These are phyloP conservation scores for Sapajus apella DNA, from an alignment of 2,113 vertebrate genomes.

Conservation along the genomic window DNA sequence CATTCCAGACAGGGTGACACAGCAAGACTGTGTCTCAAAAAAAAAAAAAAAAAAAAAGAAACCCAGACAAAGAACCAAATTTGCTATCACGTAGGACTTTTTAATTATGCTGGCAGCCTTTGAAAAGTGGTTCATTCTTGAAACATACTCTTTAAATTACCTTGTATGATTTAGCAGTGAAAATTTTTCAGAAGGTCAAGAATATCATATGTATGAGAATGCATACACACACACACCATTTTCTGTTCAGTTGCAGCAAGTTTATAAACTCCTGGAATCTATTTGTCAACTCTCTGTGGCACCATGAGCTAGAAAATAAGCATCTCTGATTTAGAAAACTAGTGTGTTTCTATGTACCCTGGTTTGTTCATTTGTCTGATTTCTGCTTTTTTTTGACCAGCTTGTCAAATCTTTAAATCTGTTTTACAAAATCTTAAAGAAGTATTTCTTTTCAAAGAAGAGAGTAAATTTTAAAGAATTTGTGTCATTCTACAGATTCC, in stretches of 20 bases:
- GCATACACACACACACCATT: not conserved
- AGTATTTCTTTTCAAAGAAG: constrained; percentile 9
- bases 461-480: not conserved
- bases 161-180: not conserved
- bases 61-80: not conserved
- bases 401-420: not conserved
- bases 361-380: not conserved
- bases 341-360: not conserved
- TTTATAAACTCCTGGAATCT: not conserved
- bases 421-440: constrained; percentile 27
- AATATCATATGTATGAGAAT: not conserved
- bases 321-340: not conserved
- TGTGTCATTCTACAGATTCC: not conserved
- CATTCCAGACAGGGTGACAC: no score
- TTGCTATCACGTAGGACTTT: not conserved
- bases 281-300: not conserved
- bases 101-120: not conserved
- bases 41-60: no score
- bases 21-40: no score
- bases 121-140: not conserved
- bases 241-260: not conserved
- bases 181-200: not conserved
- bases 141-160: not conserved
- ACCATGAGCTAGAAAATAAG: not conserved
- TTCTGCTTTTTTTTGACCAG: not conserved